Base-by-base conservation (phyloP, 2,113 vertebrate genomes). In the Petrocephalus microphthalmus region DNA sequence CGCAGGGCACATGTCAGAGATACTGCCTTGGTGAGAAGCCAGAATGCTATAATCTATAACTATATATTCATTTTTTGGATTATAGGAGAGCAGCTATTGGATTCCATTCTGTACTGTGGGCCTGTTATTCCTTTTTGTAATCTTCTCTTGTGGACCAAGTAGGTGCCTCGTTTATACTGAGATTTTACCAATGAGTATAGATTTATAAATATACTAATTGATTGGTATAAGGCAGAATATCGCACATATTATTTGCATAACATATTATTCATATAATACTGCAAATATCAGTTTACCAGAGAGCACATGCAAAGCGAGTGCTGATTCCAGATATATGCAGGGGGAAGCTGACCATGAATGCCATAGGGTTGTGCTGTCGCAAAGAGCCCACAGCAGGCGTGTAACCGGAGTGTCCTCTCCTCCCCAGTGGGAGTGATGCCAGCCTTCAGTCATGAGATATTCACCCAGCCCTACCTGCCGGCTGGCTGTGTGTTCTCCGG, bases 81-180 rank as follows among this genome's bases (percentile, higher is more conserved):
- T 29, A 29, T 52, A 97, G 97, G 94, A 95, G 64, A 91, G 85
- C 15, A 90, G 87, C 85, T 81, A 37, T 25, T 97, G 96, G 95
- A 57, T 95, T 89, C 94, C 96, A 19, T 97, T 96, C 89, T 89
- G 91, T 51, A 95, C 94, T 1, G 90, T 91, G 33, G 57, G 87
- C 51, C 91, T 97, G 33, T 92, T 97, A 89, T 93, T 96, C 91
- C 88, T 96, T 90, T 96, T 95, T 90, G 90, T 95, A 49, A 90
- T 96, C 91, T 95, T 90, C 91, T 96, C 91, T 3, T 93, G 94
- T 93, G 96, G 97, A 33, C 96, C 96, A 92, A 94, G 97, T 97
- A 92, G 90, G 94, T 85, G 13, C 17, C 25, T 29, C 25, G 60
- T n/a, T 64, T 64, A 49, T 64, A 25, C 25, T 64, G 22, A 64